Percentiles rank a stretch among this genome's conserved stretches.
Conservation (phyloP, 2,113 vertebrate species). For the Saccopteryx bilineata region DNA sequence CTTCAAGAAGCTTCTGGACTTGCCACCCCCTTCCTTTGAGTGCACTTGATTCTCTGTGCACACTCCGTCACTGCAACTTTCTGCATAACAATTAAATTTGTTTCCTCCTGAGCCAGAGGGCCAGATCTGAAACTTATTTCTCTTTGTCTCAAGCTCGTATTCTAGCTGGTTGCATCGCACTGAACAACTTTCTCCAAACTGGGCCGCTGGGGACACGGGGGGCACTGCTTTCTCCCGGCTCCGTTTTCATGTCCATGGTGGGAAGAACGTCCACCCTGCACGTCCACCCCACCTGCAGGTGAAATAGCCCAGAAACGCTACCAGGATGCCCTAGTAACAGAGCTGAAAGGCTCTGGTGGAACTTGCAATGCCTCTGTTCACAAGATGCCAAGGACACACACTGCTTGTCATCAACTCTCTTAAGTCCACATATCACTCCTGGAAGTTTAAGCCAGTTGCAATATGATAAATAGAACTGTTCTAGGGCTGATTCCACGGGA, state of each 20-base stretch:
- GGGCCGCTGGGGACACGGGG: neutral
- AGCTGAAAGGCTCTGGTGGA: neutral
- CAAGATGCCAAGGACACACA: accelerated
- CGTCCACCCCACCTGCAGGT: neutral
- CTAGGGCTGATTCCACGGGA: neutral
- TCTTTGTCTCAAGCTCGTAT: neutral
- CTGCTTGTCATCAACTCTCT: neutral
- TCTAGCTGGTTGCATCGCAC: neutral
- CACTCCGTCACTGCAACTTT: accelerated
- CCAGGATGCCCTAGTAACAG: neutral
- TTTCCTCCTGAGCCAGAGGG: neutral
- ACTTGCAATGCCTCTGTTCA: neutral
- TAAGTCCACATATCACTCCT: neutral
- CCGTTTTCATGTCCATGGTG: neutral
- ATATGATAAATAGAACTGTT: neutral
- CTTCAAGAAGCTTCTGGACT: neutral
- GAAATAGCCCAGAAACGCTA: neutral
- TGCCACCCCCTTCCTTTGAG: neutral
- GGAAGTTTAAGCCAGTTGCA: neutral
- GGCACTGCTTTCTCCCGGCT: neutral
- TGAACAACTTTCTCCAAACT: neutral
- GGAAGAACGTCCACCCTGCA: too few species aligned
- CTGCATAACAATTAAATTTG: neutral
- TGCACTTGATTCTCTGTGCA: too few species aligned
- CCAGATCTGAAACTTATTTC: neutral